Percentiles rank a stretch among this genome's conserved stretches.
Conservation (phyloP, 2,113 vertebrate genomes). For the Toxotes jaculatrix region DNA sequence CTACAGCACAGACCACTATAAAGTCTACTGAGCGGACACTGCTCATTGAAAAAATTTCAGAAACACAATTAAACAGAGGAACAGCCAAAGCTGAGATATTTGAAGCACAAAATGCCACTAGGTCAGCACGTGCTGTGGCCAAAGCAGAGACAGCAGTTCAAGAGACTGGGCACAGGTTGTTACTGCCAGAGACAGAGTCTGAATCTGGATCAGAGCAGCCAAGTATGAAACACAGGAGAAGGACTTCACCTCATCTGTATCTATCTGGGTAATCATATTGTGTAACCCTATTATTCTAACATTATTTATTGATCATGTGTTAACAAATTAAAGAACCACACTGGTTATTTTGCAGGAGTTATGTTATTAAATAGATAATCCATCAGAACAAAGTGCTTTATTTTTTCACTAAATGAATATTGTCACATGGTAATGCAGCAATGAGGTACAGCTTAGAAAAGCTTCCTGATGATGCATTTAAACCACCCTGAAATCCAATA, state of each 20-base stretch:
- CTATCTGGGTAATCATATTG: constrained; percentile 65
- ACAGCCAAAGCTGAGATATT: constrained; percentile 45
- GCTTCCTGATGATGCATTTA: background rate
- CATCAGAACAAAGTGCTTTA: background rate
- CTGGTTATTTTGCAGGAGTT: background rate
- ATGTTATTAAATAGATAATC: background rate
- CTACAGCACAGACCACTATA: constrained; percentile 11
- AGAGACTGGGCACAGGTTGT: constrained; percentile 41
- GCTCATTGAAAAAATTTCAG: constrained; percentile 30
- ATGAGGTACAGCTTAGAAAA: background rate
- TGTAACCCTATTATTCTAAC: background rate
- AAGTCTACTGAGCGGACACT: constrained; percentile 25
- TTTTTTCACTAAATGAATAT: background rate
- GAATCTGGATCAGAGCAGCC: constrained; percentile 25
- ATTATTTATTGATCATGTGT: background rate
- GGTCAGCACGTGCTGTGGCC: constrained; percentile 44
- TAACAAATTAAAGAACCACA: background rate
- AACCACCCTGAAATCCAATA: constrained; percentile 1
- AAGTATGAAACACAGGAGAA: constrained; percentile 31
- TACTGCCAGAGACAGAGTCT: constrained; percentile 35
- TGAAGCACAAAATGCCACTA: constrained; percentile 55
- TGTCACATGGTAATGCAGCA: background rate
- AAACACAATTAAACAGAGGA: constrained; percentile 53
- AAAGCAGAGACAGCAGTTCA: constrained; percentile 22
- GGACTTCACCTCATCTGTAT: constrained; percentile 46